Evolutionary conservation across 2,113 vertebrate species (phyloP).

Genomic region (Oxyura jamaicensis): DNA sequence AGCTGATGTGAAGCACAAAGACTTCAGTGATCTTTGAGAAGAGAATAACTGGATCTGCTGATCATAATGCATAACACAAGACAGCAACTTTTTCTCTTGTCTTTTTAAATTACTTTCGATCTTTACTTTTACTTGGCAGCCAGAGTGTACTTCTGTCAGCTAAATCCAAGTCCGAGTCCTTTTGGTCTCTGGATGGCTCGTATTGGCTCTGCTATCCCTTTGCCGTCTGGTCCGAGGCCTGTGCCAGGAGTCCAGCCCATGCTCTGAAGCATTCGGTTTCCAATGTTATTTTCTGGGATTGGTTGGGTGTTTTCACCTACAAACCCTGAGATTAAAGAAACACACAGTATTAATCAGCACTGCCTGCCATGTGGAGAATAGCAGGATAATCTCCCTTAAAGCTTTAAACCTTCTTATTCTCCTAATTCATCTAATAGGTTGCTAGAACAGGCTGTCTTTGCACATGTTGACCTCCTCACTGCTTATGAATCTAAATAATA

Average conservation of each 20-base stretch:
- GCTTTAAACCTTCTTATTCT: conserved; percentile 73
- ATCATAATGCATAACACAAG: neutral
- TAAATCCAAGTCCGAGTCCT: conserved; percentile 92
- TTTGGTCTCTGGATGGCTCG: conserved; percentile 93
- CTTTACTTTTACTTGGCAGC: neutral
- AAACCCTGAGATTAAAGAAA: conserved; percentile 80
- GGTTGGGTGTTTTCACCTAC: conserved; percentile 89
- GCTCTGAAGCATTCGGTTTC: conserved; percentile 93
- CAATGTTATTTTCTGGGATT: conserved; percentile 91
- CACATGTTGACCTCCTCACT: conserved; percentile 52
- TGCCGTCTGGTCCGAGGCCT: conserved; percentile 91
- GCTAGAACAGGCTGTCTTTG: conserved; percentile 65
- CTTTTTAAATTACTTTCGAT: conserved; percentile 7
- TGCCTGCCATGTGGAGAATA: conserved; percentile 46
- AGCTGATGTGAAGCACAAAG: neutral
- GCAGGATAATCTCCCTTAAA: conserved; percentile 64
- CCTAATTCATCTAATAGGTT: conserved; percentile 73
- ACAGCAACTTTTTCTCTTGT: neutral
- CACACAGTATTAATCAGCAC: conserved; percentile 51
- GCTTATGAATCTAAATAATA: conserved; percentile 1
- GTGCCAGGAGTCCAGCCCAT: conserved; percentile 96
- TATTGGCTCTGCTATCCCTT: conserved; percentile 92
- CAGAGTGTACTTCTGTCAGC: conserved; percentile 76
- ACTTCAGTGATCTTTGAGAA: conserved; percentile 26
- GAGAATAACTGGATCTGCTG: conserved; percentile 5